Evolutionary conservation across 1,140 invertebrate species (phyloP).

Genomic region (Zaprionus ornatus): DNA sequence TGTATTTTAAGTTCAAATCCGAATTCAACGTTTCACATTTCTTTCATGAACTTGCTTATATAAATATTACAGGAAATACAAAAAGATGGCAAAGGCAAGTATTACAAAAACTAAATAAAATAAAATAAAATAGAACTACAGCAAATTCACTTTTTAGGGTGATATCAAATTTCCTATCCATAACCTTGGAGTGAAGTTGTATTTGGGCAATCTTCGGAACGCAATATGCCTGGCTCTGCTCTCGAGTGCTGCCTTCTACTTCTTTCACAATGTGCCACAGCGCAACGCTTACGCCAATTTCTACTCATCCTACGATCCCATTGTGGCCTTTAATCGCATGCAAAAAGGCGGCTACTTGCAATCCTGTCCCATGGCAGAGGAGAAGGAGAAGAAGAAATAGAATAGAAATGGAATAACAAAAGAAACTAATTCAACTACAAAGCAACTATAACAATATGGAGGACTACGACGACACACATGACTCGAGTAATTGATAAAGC

Average conservation of each 20-base stretch:
- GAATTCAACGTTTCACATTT: background rate
- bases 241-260: conserved; percentile 19
- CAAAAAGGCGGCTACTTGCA: conserved; percentile 48
- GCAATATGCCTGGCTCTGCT: conserved; percentile 26
- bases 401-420: background rate
- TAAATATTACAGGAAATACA: background rate
- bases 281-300: conserved; percentile 37
- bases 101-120: background rate
- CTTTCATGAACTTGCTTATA: background rate
- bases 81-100: conserved; percentile 6
- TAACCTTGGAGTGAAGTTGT: conserved; percentile 33
- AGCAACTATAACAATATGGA: background rate
- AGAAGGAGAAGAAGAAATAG: conserved; percentile 21
- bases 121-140: background rate
- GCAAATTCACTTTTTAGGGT: background rate
- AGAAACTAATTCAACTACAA: background rate
- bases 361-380: conserved; percentile 47
- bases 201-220: conserved; percentile 11
- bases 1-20: background rate
- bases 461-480: background rate
- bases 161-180: conserved; percentile 62
- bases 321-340: conserved; percentile 63
- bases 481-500: background rate
- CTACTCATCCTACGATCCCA: conserved; percentile 54
- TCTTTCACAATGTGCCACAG: conserved; percentile 29